phyloP scores from a whole-genome alignment of 2,797 vertebrate genomes.

The Galago senegalensis region DNA sequence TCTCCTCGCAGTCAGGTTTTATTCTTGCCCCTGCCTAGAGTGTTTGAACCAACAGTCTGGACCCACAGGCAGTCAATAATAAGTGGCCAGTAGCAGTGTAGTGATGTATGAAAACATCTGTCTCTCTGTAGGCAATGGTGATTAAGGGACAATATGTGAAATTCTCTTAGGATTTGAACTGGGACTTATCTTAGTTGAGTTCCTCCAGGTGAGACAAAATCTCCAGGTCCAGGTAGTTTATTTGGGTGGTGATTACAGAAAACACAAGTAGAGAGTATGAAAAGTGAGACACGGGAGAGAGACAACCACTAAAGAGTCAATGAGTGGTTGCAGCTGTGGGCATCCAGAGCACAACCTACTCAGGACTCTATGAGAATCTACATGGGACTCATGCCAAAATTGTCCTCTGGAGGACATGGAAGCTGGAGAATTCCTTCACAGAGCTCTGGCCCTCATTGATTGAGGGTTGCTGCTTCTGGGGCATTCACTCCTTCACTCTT shows the following conservation, averaged over 20 bases:
- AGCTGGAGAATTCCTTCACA: not conserved
- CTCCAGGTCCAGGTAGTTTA: not conserved
- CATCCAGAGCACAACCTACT: not conserved
- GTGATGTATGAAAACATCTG: not conserved
- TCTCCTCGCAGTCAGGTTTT: not conserved
- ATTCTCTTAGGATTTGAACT: conserved; percentile 5
- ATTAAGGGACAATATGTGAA: not conserved
- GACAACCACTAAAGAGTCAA: not conserved
- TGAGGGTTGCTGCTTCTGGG: not conserved
- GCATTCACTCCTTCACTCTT: not conserved
- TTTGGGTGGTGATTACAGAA: not conserved
- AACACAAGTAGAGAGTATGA: not conserved
- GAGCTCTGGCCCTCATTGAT: not conserved
- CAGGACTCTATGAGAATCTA: not conserved
- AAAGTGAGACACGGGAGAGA: not conserved
- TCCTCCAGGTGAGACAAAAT: not conserved
- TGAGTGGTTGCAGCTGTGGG: not conserved
- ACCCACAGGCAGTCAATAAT: not conserved
- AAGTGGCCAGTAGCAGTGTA: not conserved
- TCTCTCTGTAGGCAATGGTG: not conserved
- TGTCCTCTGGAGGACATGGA: not conserved
- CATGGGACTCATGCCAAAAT: not conserved
- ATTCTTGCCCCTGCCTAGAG: not conserved
- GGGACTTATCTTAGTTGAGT: not conserved
- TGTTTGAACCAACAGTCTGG: not conserved